phyloP scores from a whole-genome alignment of 2,888 invertebrate genomes.

The Lasioglossum marginatum region DNA sequence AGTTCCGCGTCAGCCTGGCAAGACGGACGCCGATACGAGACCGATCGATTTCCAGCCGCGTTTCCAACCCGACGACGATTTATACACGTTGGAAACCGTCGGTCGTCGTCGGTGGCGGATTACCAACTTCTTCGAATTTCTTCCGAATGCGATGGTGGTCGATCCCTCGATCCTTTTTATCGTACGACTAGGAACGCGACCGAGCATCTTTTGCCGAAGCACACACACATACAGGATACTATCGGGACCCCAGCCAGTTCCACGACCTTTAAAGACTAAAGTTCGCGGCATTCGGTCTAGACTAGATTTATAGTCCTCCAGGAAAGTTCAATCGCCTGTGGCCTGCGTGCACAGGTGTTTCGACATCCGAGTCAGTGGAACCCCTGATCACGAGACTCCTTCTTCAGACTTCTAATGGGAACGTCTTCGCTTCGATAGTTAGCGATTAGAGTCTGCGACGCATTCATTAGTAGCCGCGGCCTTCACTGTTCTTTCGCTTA shows the following conservation, averaged over 20 bases:
- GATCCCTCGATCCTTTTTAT: slow-evolving; percentile 37
- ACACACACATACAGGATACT: slow-evolving; percentile 13
- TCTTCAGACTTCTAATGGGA: not conserved
- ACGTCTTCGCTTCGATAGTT: slow-evolving; percentile 1
- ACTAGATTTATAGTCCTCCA: slow-evolving; percentile 77
- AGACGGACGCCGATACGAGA: slow-evolving; percentile 39
- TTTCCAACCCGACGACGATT: slow-evolving; percentile 37
- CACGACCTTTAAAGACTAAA: slow-evolving; percentile 83
- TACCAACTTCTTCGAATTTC: slow-evolving; percentile 32
- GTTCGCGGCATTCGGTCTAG: slow-evolving; percentile 81
- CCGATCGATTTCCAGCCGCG: slow-evolving; percentile 40
- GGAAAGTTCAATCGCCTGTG: slow-evolving; percentile 80
- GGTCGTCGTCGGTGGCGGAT: slow-evolving; percentile 13
- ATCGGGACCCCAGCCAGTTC: slow-evolving; percentile 70
- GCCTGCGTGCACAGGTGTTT: slow-evolving; percentile 60
- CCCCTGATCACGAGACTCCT: not conserved
- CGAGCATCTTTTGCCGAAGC: not conserved
- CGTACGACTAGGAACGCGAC: slow-evolving; percentile 43
- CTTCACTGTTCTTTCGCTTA: not conserved
- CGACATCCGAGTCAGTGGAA: slow-evolving; percentile 22
- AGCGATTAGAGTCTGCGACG: not conserved
- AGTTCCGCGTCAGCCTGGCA: slow-evolving; percentile 34
- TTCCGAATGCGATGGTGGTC: not conserved
- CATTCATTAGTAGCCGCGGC: not conserved
- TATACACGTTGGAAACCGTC: slow-evolving; percentile 27